Conservation (phyloP, 2,113 vertebrate genomes). For the Cricetomys ansorgei region DNA sequence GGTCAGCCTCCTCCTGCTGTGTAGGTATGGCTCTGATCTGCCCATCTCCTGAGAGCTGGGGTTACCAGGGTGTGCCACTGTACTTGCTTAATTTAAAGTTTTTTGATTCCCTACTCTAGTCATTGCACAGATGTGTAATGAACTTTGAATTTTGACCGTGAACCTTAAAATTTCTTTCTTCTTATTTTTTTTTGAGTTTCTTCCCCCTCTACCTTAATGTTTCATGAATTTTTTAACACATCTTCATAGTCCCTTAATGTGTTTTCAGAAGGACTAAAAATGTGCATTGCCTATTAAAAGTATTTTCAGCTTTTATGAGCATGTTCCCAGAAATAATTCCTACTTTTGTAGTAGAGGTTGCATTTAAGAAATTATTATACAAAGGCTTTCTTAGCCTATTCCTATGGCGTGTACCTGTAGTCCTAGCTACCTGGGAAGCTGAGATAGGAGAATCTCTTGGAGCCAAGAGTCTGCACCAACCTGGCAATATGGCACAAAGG, state of each 20-base stretch:
- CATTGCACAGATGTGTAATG: neutral
- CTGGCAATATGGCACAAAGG: neutral
- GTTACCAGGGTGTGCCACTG: neutral
- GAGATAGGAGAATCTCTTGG: neutral
- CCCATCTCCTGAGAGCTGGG: neutral
- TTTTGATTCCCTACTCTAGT: neutral
- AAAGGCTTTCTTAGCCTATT: neutral
- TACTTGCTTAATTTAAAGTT: neutral
- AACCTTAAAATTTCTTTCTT: too few relatives aligned
- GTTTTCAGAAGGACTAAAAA: slow-evolving; percentile 26
- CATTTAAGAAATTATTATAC: slow-evolving; percentile 22
- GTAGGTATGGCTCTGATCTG: neutral
- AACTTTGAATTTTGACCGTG: slow-evolving; percentile 36
- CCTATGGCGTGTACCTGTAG: neutral
- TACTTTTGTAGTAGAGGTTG: neutral
- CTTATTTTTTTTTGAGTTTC: too few relatives aligned
- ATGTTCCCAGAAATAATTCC: neutral
- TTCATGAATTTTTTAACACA: slow-evolving; percentile 3
- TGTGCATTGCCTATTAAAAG: neutral
- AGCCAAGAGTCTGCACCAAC: neutral
- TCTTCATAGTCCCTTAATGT: slow-evolving; percentile 28
- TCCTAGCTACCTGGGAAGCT: neutral
- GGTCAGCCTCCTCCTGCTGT: neutral
- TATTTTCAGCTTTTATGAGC: neutral
- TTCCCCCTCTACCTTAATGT: neutral